Conservation (phyloP, 2,888 invertebrate genomes). For the Sinopyrophorus schimmeli region DNA sequence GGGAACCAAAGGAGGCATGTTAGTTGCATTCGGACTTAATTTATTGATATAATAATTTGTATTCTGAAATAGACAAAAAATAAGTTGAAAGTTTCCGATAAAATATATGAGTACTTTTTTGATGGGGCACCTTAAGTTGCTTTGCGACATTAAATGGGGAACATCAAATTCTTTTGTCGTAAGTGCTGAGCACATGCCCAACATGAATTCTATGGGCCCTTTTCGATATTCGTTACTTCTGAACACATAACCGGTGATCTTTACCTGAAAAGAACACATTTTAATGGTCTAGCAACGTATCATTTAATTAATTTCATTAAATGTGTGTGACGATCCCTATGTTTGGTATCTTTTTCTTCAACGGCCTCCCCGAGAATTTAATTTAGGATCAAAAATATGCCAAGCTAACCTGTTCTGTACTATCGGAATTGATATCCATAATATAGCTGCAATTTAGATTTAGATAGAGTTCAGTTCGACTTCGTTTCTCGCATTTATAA, state of each 20-base stretch:
- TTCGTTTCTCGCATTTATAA: too few relatives aligned
- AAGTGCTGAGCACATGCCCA: background rate
- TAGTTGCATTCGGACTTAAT: background rate
- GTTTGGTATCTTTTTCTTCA: too few relatives aligned
- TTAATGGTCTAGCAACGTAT: too few relatives aligned
- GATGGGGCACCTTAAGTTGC: background rate
- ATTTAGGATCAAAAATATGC: too few relatives aligned
- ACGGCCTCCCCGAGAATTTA: too few relatives aligned
- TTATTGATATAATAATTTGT: background rate
- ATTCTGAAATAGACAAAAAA: background rate
- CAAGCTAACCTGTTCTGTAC: too few relatives aligned
- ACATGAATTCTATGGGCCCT: background rate
- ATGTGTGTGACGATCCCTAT: too few relatives aligned
- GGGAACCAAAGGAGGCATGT: constrained; percentile 2
- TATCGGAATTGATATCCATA: too few relatives aligned
- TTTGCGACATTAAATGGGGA: background rate
- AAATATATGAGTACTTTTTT: background rate
- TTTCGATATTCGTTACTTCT: background rate
- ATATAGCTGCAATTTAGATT: too few relatives aligned
- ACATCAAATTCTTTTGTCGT: background rate
- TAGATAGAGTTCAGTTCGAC: too few relatives aligned
- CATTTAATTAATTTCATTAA: too few relatives aligned
- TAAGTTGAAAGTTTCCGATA: background rate
- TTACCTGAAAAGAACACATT: too few relatives aligned
- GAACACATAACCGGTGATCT: background rate